Percentiles rank a stretch among this genome's conserved stretches.
phyloP scores from a whole-genome alignment of 2,888 invertebrate genomes.

The Entomobrya multifasciata region DNA sequence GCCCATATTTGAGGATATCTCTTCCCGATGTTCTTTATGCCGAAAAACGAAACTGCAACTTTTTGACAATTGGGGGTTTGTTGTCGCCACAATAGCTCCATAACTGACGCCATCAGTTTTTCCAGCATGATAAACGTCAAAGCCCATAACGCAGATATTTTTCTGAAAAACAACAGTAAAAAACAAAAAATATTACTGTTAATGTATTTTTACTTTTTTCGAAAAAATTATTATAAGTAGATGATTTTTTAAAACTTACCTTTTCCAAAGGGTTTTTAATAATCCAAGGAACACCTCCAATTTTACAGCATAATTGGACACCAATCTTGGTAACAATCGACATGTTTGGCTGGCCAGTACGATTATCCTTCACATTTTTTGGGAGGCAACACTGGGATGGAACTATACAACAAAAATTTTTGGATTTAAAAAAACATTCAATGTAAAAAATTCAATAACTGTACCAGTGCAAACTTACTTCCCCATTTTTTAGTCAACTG shows the following conservation, averaged over 20 bases:
- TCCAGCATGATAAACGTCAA: constrained; percentile 77
- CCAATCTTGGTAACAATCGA: constrained; percentile 88
- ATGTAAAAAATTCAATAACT: not conserved
- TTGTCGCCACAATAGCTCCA: constrained; percentile 65
- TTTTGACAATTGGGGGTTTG: not conserved
- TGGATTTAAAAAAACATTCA: not conserved
- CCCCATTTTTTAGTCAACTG: constrained; percentile 78
- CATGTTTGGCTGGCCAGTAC: not conserved
- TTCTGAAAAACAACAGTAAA: constrained; percentile 30
- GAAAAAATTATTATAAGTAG: not conserved
- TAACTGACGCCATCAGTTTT: constrained; percentile 25
- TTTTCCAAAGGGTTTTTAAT: constrained; percentile 38
- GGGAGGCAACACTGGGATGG: constrained; percentile 82
- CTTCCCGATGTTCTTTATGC: constrained; percentile 15
- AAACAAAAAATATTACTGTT: not conserved
- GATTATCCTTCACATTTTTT: constrained; percentile 81
- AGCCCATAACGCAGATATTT: constrained; percentile 81
- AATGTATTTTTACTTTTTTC: not conserved
- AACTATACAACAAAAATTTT: constrained; percentile 80
- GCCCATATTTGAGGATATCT: constrained; percentile 19
- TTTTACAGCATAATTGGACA: constrained; percentile 95
- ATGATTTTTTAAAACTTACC: constrained; percentile 22
- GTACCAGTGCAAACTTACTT: constrained; percentile 50
- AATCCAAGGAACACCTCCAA: constrained; percentile 74
- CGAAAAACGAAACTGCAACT: constrained; percentile 28